Conservation (phyloP, 2,797 vertebrate genomes). For the Acipenser transmontanus region DNA sequence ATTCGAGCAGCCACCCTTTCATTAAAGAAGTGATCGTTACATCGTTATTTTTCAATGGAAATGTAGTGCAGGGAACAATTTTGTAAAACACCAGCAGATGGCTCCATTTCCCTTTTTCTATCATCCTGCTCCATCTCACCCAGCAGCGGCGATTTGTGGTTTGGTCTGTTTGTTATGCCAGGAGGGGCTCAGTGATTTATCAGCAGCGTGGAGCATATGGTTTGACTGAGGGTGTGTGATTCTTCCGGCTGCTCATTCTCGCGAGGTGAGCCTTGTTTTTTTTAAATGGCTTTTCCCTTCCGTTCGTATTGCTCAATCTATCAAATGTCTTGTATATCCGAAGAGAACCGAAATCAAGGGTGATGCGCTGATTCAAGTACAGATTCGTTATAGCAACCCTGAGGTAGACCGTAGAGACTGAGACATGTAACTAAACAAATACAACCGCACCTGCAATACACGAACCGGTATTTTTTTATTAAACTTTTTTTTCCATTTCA, state of each 20-base stretch:
- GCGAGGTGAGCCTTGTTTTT: constrained; percentile 21
- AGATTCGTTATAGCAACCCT: constrained; percentile 32
- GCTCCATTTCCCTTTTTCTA: constrained; percentile 4
- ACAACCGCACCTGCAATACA: constrained; percentile 41
- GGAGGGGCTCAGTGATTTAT: constrained; percentile 13
- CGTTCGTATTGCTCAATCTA: constrained; percentile 14
- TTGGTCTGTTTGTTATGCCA: constrained; percentile 10
- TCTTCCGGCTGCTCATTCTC: constrained; percentile 27
- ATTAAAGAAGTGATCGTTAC: too few relatives aligned
- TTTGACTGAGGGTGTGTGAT: constrained; percentile 23
- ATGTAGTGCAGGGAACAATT: too few relatives aligned
- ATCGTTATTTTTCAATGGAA: too few relatives aligned
- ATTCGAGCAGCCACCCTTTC: too few relatives aligned
- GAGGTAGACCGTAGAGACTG: constrained; percentile 5
- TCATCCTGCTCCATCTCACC: background rate
- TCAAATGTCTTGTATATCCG: constrained; percentile 7
- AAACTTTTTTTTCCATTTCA: background rate
- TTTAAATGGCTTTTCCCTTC: too few relatives aligned
- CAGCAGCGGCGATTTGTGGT: constrained; percentile 15
- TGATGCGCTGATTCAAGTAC: too few relatives aligned
- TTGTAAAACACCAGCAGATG: constrained; percentile 16
- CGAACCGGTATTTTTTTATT: constrained; percentile 13
- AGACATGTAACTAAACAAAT: constrained; percentile 49
- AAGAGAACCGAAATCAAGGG: constrained; percentile 8
- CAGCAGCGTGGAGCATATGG: constrained; percentile 9